Percentiles rank a stretch among this genome's conserved stretches.
These are phyloP conservation scores for Orussus abietinus DNA, from an alignment of 1,140 invertebrate genomes.

Conservation along the genomic window DNA sequence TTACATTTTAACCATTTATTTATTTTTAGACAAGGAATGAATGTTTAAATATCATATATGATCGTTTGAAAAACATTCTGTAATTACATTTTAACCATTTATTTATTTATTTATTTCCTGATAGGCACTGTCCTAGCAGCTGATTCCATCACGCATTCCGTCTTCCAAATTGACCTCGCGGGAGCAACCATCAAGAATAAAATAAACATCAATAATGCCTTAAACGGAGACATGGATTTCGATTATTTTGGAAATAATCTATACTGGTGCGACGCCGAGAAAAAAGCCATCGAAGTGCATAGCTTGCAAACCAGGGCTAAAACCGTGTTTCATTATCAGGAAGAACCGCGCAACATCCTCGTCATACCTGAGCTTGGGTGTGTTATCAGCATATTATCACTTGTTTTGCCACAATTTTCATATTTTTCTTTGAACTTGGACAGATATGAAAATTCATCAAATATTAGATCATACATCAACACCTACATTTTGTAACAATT, in stretches of 20 bases:
- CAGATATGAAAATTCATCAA: no score
- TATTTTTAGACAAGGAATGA: no score
- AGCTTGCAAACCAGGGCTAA: conserved; percentile 55
- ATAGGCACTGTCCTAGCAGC: conserved; percentile 25
- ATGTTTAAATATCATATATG: no score
- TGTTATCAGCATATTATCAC: conserved; percentile 19
- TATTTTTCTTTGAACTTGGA: neutral
- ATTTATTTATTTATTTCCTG: conserved; percentile 3
- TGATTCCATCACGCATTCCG: conserved; percentile 18
- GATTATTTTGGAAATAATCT: conserved; percentile 65
- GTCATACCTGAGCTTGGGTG: conserved; percentile 64
- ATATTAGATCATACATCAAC: no score
- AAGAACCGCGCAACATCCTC: conserved; percentile 61
- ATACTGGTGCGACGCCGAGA: conserved; percentile 61
- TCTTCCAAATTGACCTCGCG: conserved; percentile 40
- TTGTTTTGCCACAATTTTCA: neutral
- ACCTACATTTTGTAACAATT: no score
- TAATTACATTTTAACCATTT: neutral
- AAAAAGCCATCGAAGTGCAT: conserved; percentile 58
- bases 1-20: neutral
- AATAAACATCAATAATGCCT: conserved; percentile 48
- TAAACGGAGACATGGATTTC: conserved; percentile 62
- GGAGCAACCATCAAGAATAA: conserved; percentile 41
- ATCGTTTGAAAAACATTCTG: no score
- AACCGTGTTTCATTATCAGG: conserved; percentile 51